Evolutionary conservation across 1,140 invertebrate genomes (phyloP).

Genomic region (Drosophila willistoni): DNA sequence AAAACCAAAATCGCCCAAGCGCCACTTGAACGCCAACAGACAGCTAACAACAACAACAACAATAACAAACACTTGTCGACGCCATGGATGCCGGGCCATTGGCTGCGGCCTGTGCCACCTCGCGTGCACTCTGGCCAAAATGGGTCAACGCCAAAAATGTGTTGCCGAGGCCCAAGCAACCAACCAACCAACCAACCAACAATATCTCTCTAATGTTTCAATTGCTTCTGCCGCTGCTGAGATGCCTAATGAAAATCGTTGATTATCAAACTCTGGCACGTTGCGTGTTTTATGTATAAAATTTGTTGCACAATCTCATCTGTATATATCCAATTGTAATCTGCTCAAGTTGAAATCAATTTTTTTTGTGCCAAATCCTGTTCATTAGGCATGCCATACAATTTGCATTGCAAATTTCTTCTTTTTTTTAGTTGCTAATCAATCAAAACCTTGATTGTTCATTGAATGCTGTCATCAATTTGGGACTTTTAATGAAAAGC

Average conservation of each 20-base stretch:
- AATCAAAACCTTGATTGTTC: constrained; percentile 53
- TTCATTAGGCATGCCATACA: constrained; percentile 46
- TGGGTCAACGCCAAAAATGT: constrained; percentile 60
- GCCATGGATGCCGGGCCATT: constrained; percentile 49
- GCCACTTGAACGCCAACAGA: constrained; percentile 69
- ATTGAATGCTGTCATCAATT: constrained; percentile 10
- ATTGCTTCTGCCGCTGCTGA: constrained; percentile 37
- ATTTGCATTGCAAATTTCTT: constrained; percentile 56
- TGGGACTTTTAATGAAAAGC: background rate
- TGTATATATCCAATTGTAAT: constrained; percentile 55
- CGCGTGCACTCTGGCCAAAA: constrained; percentile 68
- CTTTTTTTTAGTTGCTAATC: constrained; percentile 31
- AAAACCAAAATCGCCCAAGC: constrained; percentile 67
- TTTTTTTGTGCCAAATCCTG: constrained; percentile 30
- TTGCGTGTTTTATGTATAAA: constrained; percentile 49
- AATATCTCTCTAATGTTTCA: constrained; percentile 59
- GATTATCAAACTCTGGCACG: constrained; percentile 63
- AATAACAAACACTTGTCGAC: constrained; percentile 66
- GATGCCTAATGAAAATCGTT: constrained; percentile 67
- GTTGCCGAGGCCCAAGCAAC: constrained; percentile 2
- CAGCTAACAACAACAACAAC: no score
- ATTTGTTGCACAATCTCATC: constrained; percentile 55
- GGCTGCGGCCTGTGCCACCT: constrained; percentile 32
- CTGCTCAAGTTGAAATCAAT: constrained; percentile 44
- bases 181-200: constrained; percentile 22